Evolutionary conservation across 2,113 vertebrate species (phyloP).

Genomic region (Motacilla tschutschensis): DNA sequence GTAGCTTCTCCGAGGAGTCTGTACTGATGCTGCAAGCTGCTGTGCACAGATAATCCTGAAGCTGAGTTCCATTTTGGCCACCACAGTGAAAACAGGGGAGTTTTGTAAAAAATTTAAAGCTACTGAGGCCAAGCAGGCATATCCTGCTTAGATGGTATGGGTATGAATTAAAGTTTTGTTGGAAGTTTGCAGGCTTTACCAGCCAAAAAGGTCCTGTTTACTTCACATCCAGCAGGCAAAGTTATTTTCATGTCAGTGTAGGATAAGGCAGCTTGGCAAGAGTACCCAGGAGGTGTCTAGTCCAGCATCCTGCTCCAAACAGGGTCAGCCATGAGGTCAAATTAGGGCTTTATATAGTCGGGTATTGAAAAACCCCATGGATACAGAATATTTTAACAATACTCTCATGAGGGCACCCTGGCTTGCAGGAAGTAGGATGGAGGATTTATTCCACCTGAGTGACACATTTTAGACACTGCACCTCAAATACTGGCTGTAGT

Average conservation of each 20-base stretch:
- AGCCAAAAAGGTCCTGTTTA: neutral
- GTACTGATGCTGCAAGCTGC: neutral
- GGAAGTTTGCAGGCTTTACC: neutral
- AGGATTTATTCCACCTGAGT: neutral
- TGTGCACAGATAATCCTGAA: neutral
- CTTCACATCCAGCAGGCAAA: neutral
- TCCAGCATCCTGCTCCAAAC: neutral
- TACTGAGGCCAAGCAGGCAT: accelerated
- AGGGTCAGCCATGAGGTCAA: neutral
- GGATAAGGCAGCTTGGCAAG: neutral
- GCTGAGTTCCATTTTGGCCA: neutral
- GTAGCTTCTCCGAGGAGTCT: neutral
- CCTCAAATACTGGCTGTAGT: neutral
- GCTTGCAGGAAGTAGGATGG: neutral
- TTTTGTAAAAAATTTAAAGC: neutral
- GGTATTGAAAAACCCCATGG: neutral
- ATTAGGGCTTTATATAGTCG: neutral
- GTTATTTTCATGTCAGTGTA: neutral
- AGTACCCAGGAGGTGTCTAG: neutral
- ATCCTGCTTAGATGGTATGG: neutral
- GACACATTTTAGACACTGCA: neutral
- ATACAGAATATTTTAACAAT: neutral
- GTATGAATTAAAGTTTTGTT: neutral
- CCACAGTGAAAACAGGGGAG: neutral
- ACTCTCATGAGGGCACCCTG: neutral